phyloP scores from a whole-genome alignment of 2,113 vertebrate genomes.

The Acrocephalus arundinaceus region DNA sequence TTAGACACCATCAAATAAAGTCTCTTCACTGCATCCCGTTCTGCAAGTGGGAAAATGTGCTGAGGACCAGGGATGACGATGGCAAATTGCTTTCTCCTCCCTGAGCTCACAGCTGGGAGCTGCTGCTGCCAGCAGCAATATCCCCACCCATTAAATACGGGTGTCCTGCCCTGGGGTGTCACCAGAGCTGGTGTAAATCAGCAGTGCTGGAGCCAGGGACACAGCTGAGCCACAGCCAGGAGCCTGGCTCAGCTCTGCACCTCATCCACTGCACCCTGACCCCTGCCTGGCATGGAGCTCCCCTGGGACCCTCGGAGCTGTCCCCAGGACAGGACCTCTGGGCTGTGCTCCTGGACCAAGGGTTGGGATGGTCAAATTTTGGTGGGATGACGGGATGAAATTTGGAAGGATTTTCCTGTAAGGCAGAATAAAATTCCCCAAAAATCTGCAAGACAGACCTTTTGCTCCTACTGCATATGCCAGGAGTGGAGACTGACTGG shows the following conservation, averaged over 20 bases:
- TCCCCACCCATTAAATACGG: not conserved
- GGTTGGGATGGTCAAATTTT: fast-evolving
- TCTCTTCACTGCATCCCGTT: not conserved
- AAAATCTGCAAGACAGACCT: not conserved
- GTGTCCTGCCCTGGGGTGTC: not conserved
- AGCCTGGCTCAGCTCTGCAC: not conserved
- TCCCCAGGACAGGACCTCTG: not conserved
- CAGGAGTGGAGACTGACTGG: not conserved
- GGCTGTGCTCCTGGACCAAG: not conserved
- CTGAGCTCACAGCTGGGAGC: not conserved
- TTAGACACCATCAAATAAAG: not conserved
- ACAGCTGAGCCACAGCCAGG: not conserved
- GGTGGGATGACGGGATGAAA: not conserved
- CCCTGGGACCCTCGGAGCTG: not conserved
- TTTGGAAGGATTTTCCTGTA: not conserved
- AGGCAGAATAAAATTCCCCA: fast-evolving
- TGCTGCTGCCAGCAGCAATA: not conserved
- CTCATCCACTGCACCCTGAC: not conserved
- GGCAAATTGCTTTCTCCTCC: not conserved
- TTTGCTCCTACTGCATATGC: not conserved
- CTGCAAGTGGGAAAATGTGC: not conserved
- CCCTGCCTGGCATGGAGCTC: not conserved
- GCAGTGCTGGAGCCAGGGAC: not conserved
- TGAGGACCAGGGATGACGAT: fast-evolving
- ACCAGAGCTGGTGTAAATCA: not conserved